Evolutionary conservation across 2,888 invertebrate genomes (phyloP).

Genomic region (Adineta ricciae): DNA sequence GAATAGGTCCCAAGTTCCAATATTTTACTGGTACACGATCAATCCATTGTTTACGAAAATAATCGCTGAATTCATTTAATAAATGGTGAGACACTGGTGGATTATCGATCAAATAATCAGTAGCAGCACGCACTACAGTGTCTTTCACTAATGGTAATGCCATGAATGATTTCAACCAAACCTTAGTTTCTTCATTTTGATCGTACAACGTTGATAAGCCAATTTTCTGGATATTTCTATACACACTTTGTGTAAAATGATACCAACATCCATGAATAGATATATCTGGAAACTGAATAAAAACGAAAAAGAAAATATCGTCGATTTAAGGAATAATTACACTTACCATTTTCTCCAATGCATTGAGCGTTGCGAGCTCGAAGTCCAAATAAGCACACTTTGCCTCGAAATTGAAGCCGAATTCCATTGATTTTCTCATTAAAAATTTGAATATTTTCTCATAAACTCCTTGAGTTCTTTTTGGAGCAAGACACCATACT

Average conservation of each 20-base stretch:
- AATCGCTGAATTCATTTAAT: not conserved
- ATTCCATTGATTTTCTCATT: not conserved
- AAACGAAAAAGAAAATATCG: not conserved
- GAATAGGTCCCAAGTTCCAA: not conserved
- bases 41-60: not conserved
- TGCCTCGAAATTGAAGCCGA: not conserved
- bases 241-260: not conserved
- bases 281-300: not conserved
- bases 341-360: not conserved
- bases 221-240: not conserved
- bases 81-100: too few species aligned
- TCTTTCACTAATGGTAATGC: not conserved
- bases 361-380: not conserved
- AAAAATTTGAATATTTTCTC: not conserved
- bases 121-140: not conserved
- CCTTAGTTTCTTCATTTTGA: not conserved
- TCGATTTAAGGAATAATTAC: accelerated
- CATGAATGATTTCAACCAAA: not conserved
- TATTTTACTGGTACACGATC: not conserved
- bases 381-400: not conserved
- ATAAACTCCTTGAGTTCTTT: not conserved
- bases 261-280: not conserved
- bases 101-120: not conserved
- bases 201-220: not conserved
- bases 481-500: not conserved